Evolutionary conservation across 2,113 vertebrate genomes (phyloP), one percentile per base, ranked within the genome.

Genomic region (Chloebia gouldiae): DNA sequence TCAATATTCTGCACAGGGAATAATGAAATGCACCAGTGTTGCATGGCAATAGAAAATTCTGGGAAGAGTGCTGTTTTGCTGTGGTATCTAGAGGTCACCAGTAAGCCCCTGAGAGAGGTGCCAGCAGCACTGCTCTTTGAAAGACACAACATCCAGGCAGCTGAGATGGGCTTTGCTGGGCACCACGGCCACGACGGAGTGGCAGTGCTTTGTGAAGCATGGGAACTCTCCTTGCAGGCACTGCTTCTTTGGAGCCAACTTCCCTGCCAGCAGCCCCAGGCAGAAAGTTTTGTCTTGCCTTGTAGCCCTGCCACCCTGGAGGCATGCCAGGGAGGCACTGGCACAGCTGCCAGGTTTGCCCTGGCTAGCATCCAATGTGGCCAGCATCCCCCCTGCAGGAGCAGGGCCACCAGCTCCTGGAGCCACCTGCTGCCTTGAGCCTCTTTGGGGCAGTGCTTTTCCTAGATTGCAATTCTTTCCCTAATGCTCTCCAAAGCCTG

Each of bases 151-250:
- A 42, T 5, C 39, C 77, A 85, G 25, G 47, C 12, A 0, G 47
- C 14, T 0, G 0, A 56, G 37, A 4, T 27, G 42, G 42, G n/a
- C 68, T 83, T 72, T 70, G 33, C 64, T 57, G 64, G 63, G 27
- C 4, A 0, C 49, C 39, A 7, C 2, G 9, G 22, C 47, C 0
- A 0, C 0, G 1, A 7, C 50, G 40, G 6, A 30, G 51, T 4
- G 5, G 60, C 71, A n/a, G 53, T 5, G 6, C 79, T 73, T 49
- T 37, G 28, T 23, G 68, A 70, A 68, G 35, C 5, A 0, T 19
- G 31, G 71, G 80, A 75, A 44, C 39, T 35, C 53, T 81, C 56
- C 64, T 39, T 78, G 51, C 51, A 88, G 60, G 8, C 4, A 0
- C 14, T 39, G 64, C 71, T 25, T 14, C 80, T 88, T 81, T 10